A percentile compares a stretch with the other conserved stretches of the same genome.
Conservation (phyloP, 2,888 invertebrate species). For the Sesia bembeciformis region DNA sequence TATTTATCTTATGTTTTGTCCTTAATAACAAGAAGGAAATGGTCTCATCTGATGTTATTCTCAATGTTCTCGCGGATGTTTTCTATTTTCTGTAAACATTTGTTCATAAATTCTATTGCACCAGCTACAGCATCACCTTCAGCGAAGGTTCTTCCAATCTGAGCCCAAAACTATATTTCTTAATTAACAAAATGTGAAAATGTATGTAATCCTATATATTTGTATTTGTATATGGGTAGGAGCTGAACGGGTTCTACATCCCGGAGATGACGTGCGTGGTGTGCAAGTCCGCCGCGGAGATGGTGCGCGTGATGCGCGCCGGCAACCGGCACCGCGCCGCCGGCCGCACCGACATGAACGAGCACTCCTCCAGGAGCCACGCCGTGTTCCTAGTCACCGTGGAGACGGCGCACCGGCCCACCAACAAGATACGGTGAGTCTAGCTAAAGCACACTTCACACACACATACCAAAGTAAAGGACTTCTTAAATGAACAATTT, state of each 20-base stretch:
- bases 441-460: not conserved
- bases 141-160: too few species aligned
- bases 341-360: slow-evolving; percentile 98
- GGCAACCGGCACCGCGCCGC: slow-evolving; percentile 97
- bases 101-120: too few species aligned
- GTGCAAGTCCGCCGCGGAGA: slow-evolving; percentile 95
- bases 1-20: too few species aligned
- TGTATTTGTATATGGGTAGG: slow-evolving; percentile 26
- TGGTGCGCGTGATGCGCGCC: slow-evolving; percentile 92
- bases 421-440: slow-evolving; percentile 58
- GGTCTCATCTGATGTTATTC: too few species aligned
- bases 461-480: not conserved
- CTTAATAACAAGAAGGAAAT: too few species aligned
- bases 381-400: slow-evolving; percentile 99
- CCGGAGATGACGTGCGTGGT: slow-evolving; percentile 95
- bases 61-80: too few species aligned
- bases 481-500: too few species aligned
- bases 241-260: slow-evolving; percentile 90
- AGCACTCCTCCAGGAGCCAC: slow-evolving; percentile 97
- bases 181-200: too few species aligned
- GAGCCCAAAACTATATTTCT: too few species aligned
- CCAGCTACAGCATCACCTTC: too few species aligned
- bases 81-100: too few species aligned
- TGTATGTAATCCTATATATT: too few species aligned
- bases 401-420: slow-evolving; percentile 80